A percentile compares a stretch with the other conserved stretches of the same genome.
These are phyloP conservation scores for Eristalis pertinax DNA, from an alignment of 2,888 invertebrate genomes.

Conservation along the genomic window DNA sequence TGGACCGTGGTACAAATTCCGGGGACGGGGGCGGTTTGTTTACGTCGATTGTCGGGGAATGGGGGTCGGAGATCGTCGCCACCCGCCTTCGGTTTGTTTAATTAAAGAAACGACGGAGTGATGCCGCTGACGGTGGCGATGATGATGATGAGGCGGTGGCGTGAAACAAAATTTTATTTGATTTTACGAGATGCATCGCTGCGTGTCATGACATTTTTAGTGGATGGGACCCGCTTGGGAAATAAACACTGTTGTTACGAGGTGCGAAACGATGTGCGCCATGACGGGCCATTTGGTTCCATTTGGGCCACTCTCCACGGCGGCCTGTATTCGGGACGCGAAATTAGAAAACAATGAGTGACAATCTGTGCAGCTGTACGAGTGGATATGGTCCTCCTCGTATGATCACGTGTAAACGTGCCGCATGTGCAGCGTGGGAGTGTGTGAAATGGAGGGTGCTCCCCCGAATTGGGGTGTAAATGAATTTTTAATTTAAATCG, in stretches of 20 bases:
- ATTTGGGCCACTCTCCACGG: neutral
- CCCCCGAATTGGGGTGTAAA: conserved; percentile 6
- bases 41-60: conserved; percentile 4
- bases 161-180: conserved; percentile 63
- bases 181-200: conserved; percentile 52
- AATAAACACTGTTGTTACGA: conserved; percentile 67
- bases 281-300: neutral
- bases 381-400: no score
- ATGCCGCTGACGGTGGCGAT: neutral
- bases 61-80: conserved; percentile 15
- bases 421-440: neutral
- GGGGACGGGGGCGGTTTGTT: conserved; percentile 26
- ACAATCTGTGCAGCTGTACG: conserved; percentile 38
- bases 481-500: conserved; percentile 57
- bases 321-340: neutral
- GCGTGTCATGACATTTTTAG: conserved; percentile 59
- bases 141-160: conserved; percentile 42
- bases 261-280: conserved; percentile 61
- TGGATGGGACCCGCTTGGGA: conserved; percentile 54
- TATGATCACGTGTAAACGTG: conserved; percentile 20
- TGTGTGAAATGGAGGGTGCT: neutral
- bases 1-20: conserved; percentile 10
- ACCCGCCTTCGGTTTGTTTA: conserved; percentile 52
- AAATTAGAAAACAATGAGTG: conserved; percentile 27
- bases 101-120: conserved; percentile 47